Conservation (phyloP, 1,140 invertebrate species). For the Zaprionus nigranus region DNA sequence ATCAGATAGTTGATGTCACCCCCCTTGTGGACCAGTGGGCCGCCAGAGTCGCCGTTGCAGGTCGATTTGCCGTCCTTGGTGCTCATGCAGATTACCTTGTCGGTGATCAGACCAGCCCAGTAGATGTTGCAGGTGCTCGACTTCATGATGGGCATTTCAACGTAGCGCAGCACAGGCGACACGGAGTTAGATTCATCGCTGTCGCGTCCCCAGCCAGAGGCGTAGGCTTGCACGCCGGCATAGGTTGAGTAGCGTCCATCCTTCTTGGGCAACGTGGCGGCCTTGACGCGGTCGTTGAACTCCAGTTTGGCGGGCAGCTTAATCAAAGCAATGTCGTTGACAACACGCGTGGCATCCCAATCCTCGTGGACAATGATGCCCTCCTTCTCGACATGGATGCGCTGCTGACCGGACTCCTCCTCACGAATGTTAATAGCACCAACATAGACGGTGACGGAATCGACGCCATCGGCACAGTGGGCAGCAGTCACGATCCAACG, state of each 20-base stretch:
- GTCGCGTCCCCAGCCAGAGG: conserved; percentile 84
- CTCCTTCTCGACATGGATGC: conserved; percentile 44
- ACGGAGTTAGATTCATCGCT: conserved; percentile 63
- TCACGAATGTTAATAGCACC: conserved; percentile 38
- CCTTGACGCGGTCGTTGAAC: conserved; percentile 72
- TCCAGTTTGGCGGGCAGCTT: conserved; percentile 72
- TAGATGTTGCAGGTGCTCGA: conserved; percentile 46
- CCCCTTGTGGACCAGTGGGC: conserved; percentile 60
- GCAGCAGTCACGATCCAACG: conserved; percentile 72
- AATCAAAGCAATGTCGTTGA: conserved; percentile 84
- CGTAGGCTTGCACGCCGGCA: conserved; percentile 66
- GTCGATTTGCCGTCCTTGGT: conserved; percentile 61
- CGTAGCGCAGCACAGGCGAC: conserved; percentile 57
- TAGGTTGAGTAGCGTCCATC: conserved; percentile 68
- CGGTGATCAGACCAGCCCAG: conserved; percentile 47
- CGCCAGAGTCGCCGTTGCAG: conserved; percentile 73
- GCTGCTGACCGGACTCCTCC: conserved; percentile 59
- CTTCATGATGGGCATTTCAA: conserved; percentile 61
- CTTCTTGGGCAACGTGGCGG: conserved; percentile 74
- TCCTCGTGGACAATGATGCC: conserved; percentile 58
- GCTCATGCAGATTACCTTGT: conserved; percentile 70
- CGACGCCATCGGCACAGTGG: conserved; percentile 59
- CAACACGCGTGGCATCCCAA: conserved; percentile 50
- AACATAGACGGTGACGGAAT: conserved; percentile 47
- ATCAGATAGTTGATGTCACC: conserved; percentile 55